Evolutionary conservation across 2,797 vertebrate species (phyloP), one percentile per base, ranked within the genome.

Genomic region (Paedocypris micromegethes): DNA sequence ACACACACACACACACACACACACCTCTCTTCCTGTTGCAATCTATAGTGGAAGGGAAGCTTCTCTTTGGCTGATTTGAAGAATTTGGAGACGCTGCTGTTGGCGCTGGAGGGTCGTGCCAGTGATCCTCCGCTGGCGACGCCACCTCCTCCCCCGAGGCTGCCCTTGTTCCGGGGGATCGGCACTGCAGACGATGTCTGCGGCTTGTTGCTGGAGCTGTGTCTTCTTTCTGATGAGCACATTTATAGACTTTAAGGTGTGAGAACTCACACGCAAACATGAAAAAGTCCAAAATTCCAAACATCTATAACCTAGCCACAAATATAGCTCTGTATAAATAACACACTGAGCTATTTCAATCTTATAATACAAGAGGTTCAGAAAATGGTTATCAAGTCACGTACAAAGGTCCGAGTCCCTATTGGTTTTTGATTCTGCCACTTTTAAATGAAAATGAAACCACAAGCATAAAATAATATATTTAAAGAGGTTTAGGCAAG

Each of bases 41-140:
- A 87, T 91, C 92, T 91, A 85, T 90, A 88, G 71, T 92, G 85
- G 83, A 91, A 90, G 76, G 91, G 88, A 75, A 90, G 88, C 90
- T 97, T 98, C 80, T 98, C 95, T 98, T 98, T 99, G 97, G 97
- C 90, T 82, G 91, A 88, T 93, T 98, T 97, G 78, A 90, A 84
- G 83, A 92, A 88, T 93, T 93, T 97, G 84, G 91, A 81, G 50
- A 90, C 86, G 40, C 91, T 74, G 77, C 86, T 89, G 79, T 92
- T 89, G 81, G 89, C 90, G 72, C 89, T 79, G 61, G 90, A 87
- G 49, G 92, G 84, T 84, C 87, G 89, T 75, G 86, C 83, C 70
- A 82, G 75, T 74, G 84, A 78, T 80, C 91, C 78, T 81, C 88
- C 89, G 72, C 79, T 64, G 66, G 54, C 53, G 78, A 78, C 72